Percentiles rank a stretch among this genome's conserved stretches.
These are phyloP conservation scores for Synchiropus splendidus DNA, from an alignment of 2,113 vertebrate species.

Conservation along the genomic window DNA sequence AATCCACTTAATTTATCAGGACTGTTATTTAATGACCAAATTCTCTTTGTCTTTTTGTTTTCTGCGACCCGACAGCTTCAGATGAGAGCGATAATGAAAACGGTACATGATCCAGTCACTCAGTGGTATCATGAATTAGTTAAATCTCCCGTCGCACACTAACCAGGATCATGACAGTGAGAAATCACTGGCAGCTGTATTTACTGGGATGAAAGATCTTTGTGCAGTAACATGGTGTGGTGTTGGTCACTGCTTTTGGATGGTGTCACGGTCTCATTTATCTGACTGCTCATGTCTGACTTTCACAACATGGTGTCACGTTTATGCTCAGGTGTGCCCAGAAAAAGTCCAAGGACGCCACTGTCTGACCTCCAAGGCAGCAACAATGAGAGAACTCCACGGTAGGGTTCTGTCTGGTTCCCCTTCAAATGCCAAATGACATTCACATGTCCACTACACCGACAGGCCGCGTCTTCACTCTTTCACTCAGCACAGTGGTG, in stretches of 20 bases:
- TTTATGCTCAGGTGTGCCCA: conserved; percentile 73
- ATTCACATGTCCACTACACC: no score
- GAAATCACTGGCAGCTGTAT: conserved; percentile 24
- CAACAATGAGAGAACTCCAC: conserved; percentile 78
- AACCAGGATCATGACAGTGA: conserved; percentile 33
- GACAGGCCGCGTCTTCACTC: no score
- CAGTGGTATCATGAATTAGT: not conserved
- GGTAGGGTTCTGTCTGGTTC: conserved; percentile 73
- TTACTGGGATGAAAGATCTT: not conserved
- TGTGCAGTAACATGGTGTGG: not conserved
- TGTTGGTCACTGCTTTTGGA: not conserved
- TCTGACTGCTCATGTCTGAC: conserved; percentile 6
- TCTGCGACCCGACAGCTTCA: conserved; percentile 46
- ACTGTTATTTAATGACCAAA: conserved; percentile 14
- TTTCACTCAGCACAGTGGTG: no score
- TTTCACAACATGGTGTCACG: conserved; percentile 23
- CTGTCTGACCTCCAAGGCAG: conserved; percentile 89
- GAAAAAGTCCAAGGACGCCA: conserved; percentile 78
- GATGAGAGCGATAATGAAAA: conserved; percentile 48
- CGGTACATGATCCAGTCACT: conserved; percentile 29
- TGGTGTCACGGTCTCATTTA: conserved; percentile 5
- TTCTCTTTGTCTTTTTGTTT: conserved; percentile 46
- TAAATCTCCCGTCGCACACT: conserved; percentile 1
- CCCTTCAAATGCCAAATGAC: no score
- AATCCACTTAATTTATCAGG: not conserved